phyloP scores from a whole-genome alignment of 2,113 vertebrate species.

The Pantherophis guttatus region DNA sequence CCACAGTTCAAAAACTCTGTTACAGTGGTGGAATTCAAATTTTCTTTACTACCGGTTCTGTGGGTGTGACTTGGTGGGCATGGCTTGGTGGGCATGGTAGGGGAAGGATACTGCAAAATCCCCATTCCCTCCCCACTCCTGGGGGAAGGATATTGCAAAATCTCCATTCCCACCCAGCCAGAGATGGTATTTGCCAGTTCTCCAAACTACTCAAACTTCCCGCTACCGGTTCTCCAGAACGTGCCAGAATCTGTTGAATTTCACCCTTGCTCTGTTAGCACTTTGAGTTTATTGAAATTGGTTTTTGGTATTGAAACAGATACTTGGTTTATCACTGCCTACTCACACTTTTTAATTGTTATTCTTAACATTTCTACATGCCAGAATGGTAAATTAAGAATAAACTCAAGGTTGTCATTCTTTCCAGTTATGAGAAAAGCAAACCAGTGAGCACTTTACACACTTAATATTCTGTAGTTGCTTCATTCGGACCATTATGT shows the following conservation, averaged over 20 bases:
- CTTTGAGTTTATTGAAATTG: not conserved
- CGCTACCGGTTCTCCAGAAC: no score
- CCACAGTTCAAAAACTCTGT: not conserved
- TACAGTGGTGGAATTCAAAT: not conserved
- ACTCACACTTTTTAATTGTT: not conserved
- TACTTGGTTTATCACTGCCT: conserved; percentile 3
- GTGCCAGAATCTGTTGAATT: no score
- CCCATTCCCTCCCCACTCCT: no score
- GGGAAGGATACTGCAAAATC: no score
- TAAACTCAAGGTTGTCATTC: not conserved
- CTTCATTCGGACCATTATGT: not conserved
- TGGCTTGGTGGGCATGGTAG: no score
- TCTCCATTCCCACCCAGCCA: no score
- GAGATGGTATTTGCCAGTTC: no score
- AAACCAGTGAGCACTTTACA: not conserved
- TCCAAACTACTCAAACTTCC: no score
- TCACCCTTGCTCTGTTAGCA: not conserved
- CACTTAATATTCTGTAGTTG: conserved; percentile 13
- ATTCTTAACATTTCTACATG: not conserved
- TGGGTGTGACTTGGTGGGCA: no score
- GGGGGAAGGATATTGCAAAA: no score
- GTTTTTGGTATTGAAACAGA: not conserved
- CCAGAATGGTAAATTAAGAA: not conserved
- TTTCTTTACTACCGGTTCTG: no score
- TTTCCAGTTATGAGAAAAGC: not conserved